These are phyloP conservation scores for Teleopsis dalmanni DNA, from an alignment of 1,140 invertebrate genomes.

Conservation along the genomic window DNA sequence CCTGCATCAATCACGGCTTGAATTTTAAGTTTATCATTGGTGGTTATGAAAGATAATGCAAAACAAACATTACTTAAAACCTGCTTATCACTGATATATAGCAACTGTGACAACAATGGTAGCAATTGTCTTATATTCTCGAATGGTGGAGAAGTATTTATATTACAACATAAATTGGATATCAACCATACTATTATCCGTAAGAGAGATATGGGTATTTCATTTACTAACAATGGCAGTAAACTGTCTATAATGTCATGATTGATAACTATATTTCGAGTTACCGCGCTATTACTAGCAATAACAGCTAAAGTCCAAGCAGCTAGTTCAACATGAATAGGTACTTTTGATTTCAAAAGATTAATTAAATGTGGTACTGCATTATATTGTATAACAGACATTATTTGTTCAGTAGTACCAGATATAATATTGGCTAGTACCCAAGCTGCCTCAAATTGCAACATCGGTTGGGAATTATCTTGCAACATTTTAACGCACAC, in stretches of 20 bases:
- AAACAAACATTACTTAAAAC: slow-evolving; percentile 84
- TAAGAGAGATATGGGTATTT: not conserved
- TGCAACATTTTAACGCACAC: no score
- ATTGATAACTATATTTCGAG: no score
- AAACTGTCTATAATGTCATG: slow-evolving; percentile 47
- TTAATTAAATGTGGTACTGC: no score
- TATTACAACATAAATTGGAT: slow-evolving; percentile 89
- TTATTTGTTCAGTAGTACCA: no score
- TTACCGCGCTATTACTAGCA: no score
- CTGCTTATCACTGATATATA: slow-evolving; percentile 64
- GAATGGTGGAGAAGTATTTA: slow-evolving; percentile 85
- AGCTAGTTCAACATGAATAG: no score
- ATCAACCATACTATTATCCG: slow-evolving; percentile 92
- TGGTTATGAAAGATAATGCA: slow-evolving; percentile 91
- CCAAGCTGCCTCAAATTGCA: no score
- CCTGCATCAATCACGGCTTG: slow-evolving; percentile 64
- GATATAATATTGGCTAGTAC: no score
- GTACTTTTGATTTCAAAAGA: no score
- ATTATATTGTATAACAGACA: no score
- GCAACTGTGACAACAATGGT: slow-evolving; percentile 65
- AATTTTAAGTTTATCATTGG: slow-evolving; percentile 86
- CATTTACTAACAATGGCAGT: not conserved
- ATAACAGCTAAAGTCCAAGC: no score
- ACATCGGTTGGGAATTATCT: no score
- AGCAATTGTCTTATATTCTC: slow-evolving; percentile 61